Percentiles rank a stretch among this genome's conserved stretches.
These are phyloP conservation scores for Acanthopleura granulata DNA, from an alignment of 2,888 invertebrate genomes.

Conservation along the genomic window DNA sequence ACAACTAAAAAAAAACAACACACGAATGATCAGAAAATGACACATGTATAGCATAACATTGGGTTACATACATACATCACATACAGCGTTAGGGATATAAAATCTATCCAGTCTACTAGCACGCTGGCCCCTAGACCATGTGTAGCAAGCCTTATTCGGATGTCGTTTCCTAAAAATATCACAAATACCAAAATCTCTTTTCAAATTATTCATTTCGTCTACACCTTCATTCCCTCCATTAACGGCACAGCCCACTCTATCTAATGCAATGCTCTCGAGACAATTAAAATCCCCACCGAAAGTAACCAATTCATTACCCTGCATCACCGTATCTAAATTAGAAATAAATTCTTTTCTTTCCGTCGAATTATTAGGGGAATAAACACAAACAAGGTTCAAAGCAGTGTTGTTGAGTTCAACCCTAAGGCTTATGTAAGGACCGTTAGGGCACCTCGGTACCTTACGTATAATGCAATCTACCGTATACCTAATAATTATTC, in stretches of 20 bases:
- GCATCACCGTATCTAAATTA: neutral
- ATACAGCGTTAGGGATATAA: neutral
- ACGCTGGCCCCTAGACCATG: neutral
- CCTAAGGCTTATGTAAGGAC: neutral
- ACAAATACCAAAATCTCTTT: conserved; percentile 24
- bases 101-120: conserved; percentile 10
- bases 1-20: too few relatives aligned
- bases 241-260: conserved; percentile 28
- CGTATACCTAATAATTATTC: conserved; percentile 13
- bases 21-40: conserved; percentile 13
- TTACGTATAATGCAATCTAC: conserved; percentile 4
- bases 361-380: neutral
- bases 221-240: conserved; percentile 18
- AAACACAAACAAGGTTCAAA: neutral
- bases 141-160: conserved; percentile 19
- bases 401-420: conserved; percentile 15
- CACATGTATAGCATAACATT: neutral
- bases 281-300: conserved; percentile 31
- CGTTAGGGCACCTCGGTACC: neutral
- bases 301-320: conserved; percentile 16
- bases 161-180: conserved; percentile 25
- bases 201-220: conserved; percentile 22
- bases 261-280: conserved; percentile 24
- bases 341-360: conserved; percentile 7
- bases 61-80: neutral